phyloP scores from a whole-genome alignment of 2,888 invertebrate genomes.

The Plemyria rubiginata region DNA sequence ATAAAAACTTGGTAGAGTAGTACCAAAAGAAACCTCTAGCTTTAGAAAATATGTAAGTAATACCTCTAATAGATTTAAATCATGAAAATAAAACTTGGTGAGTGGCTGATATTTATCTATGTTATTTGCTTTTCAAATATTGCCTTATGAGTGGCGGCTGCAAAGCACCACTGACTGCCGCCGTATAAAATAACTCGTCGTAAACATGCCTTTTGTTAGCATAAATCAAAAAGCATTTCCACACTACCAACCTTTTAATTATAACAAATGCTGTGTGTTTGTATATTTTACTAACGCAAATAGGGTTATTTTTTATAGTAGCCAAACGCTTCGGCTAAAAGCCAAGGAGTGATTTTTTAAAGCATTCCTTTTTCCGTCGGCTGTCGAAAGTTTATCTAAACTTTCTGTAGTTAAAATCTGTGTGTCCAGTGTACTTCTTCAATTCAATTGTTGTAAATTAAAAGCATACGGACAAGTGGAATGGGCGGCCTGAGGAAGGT shows the following conservation, averaged over 20 bases:
- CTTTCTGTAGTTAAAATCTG: no score
- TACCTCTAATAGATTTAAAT: background rate
- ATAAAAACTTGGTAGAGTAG: no score
- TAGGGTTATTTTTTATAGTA: background rate
- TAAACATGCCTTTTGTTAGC: conserved; percentile 71
- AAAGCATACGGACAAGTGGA: conserved; percentile 1
- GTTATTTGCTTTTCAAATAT: conserved; percentile 49
- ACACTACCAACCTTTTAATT: conserved; percentile 75
- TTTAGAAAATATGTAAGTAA: background rate
- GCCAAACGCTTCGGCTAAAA: background rate
- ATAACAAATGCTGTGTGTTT: conserved; percentile 4
- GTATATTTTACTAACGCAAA: background rate
- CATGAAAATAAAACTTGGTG: background rate
- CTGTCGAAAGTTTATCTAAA: no score
- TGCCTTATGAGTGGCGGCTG: conserved; percentile 63
- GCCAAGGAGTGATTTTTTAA: background rate
- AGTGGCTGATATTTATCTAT: background rate
- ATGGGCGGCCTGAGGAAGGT: background rate
- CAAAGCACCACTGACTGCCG: conserved; percentile 59
- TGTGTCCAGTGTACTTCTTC: no score
- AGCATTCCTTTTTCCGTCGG: background rate
- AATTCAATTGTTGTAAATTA: background rate
- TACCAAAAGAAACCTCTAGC: background rate
- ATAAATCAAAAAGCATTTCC: conserved; percentile 74
- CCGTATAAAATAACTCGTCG: conserved; percentile 70